These are phyloP conservation scores for Ciconia boyciana DNA, from an alignment of 2,113 vertebrate species.

Conservation along the genomic window DNA sequence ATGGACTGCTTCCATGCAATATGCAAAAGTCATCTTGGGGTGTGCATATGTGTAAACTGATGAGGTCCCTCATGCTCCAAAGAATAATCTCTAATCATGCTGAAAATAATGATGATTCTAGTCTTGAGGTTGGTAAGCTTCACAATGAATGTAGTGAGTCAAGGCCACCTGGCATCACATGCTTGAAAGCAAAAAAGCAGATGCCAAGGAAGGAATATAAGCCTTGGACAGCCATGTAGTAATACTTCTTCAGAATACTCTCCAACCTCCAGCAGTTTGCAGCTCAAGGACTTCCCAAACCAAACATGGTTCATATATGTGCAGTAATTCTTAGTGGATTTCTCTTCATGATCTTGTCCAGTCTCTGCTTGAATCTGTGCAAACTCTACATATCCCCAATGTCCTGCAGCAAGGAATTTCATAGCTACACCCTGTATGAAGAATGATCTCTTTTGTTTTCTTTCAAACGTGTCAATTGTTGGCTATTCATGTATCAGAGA, in stretches of 20 bases:
- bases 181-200: background rate
- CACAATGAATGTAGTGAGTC: background rate
- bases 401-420: background rate
- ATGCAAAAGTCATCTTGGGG: background rate
- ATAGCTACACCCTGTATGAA: background rate
- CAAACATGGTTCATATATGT: fast-evolving
- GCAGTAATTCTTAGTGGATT: background rate
- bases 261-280: background rate
- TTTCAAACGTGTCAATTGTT: background rate
- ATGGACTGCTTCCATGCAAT: background rate
- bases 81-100: background rate
- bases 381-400: background rate
- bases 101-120: background rate
- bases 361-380: background rate
- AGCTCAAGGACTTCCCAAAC: background rate
- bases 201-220: background rate
- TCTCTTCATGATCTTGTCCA: background rate
- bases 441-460: background rate
- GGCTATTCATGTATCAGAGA: background rate
- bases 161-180: background rate
- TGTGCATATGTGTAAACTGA: background rate
- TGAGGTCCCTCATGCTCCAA: background rate
- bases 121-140: background rate
- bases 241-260: background rate
- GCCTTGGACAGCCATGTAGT: background rate